Conservation (phyloP, 2,113 vertebrate species). For the Urocolius indicus region DNA sequence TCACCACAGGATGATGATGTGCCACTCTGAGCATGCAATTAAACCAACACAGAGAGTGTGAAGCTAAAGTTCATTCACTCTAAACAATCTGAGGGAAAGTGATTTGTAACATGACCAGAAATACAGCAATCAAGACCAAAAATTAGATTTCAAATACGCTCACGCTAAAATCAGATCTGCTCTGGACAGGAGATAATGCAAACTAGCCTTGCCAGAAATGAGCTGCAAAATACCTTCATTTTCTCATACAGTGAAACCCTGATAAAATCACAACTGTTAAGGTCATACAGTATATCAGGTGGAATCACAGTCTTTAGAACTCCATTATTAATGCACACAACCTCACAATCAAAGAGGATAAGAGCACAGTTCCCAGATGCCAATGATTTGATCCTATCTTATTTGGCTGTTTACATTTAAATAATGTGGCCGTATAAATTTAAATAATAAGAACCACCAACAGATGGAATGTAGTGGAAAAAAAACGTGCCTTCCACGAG, state of each 20-base stretch:
- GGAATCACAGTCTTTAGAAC: constrained; percentile 84
- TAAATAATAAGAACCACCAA: constrained; percentile 81
- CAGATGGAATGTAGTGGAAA: constrained; percentile 77
- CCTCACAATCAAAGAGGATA: constrained; percentile 84
- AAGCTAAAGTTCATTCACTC: neutral
- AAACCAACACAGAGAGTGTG: neutral
- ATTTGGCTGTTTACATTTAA: constrained; percentile 86
- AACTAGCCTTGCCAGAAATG: constrained; percentile 78
- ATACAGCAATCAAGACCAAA: neutral
- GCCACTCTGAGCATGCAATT: neutral
- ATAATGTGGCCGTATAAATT: constrained; percentile 82
- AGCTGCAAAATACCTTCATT: constrained; percentile 82
- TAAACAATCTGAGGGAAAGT: constrained; percentile 7
- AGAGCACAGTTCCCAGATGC: constrained; percentile 83
- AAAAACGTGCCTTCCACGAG: constrained; percentile 69
- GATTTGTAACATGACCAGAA: neutral
- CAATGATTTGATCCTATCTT: constrained; percentile 83
- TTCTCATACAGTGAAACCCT: constrained; percentile 79
- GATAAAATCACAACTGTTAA: constrained; percentile 83
- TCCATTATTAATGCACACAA: constrained; percentile 83
- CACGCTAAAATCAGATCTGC: constrained; percentile 16
- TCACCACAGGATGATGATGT: neutral
- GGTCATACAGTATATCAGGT: constrained; percentile 83
- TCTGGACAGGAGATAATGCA: constrained; percentile 73
- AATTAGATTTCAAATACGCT: constrained; percentile 25